Base-by-base conservation (phyloP, 1,140 invertebrate genomes). In the Phocides pigmalion region DNA sequence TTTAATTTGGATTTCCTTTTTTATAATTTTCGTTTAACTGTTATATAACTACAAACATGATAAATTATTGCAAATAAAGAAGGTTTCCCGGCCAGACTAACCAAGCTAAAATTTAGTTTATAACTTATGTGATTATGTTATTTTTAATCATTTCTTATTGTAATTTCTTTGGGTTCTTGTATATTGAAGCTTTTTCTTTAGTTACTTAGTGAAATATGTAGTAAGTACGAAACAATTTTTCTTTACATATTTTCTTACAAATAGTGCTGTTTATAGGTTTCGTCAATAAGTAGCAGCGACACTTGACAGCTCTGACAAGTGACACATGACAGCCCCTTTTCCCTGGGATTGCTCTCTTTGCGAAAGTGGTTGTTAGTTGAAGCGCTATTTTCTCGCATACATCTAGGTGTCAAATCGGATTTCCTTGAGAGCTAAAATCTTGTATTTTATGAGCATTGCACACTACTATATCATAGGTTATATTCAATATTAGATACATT, bases 1-100 rank as follows among this genome's bases (percentile, higher is more conserved):
- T 79, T 75, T 62, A 75, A 76, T 67, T 76, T 66, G 35, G 11
- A 3, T 8, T 28, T 22, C 2, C 5, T 32, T 32, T 32, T 32
- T 22, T 22, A 22, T 22, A 22, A 22, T 22, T 2, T 22, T n/a
- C n/a, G n/a, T n/a, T n/a, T n/a, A n/a, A n/a, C n/a, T n/a, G n/a
- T n/a, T n/a, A n/a, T n/a, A n/a, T n/a, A n/a, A n/a, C n/a, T n/a
- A n/a, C n/a, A n/a, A n/a, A n/a, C n/a, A n/a, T n/a, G n/a, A n/a
- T n/a, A n/a, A n/a, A 22, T 22, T 22, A 22, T 22, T 22, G 20
- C 20, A 22, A n/a, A n/a, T n/a, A n/a, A n/a, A n/a, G n/a, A n/a
- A n/a, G n/a, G n/a, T n/a, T n/a, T n/a, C n/a, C n/a, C n/a, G n/a
- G n/a, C n/a, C n/a, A n/a, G n/a, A n/a, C n/a, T n/a, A n/a, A n/a